phyloP scores from a whole-genome alignment of 1,140 invertebrate species.

The Hydropsyche tenuis region DNA sequence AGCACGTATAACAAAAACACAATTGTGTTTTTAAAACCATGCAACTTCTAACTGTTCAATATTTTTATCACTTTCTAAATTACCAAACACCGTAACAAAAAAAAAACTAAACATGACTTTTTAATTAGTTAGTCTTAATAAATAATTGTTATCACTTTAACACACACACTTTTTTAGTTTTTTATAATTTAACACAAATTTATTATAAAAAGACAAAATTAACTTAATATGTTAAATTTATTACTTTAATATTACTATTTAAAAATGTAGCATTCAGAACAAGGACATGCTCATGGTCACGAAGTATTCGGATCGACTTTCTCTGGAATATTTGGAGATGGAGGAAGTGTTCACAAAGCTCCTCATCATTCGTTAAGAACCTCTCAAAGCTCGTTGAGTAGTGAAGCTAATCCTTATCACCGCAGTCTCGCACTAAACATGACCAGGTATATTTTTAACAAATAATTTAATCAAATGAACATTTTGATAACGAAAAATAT shows the following conservation, averaged over 20 bases:
- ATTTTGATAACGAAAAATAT: neutral
- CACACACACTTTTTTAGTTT: neutral
- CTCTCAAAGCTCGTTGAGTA: slow-evolving; percentile 48
- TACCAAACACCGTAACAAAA: too few species aligned
- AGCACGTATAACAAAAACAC: too few species aligned
- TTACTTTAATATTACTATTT: slow-evolving; percentile 6
- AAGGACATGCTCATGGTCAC: slow-evolving; percentile 51
- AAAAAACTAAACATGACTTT: neutral
- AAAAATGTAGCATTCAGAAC: slow-evolving; percentile 46
- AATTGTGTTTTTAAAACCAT: too few species aligned
- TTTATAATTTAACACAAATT: neutral
- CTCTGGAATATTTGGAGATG: slow-evolving; percentile 58
- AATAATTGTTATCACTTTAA: neutral
- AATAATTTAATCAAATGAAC: too few species aligned
- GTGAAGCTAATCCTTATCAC: slow-evolving; percentile 48
- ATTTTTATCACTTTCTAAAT: too few species aligned
- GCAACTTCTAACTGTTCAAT: too few species aligned
- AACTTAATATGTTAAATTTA: neutral
- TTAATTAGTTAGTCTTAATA: neutral
- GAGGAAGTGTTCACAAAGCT: slow-evolving; percentile 53
- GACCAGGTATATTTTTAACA: slow-evolving; percentile 46
- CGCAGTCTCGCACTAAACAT: slow-evolving; percentile 47
- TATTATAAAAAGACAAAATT: neutral
- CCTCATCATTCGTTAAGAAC: slow-evolving; percentile 55
- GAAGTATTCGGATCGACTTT: slow-evolving; percentile 61